A percentile compares a stretch with the other conserved stretches of the same genome.
Evolutionary conservation across 2,888 invertebrate genomes (phyloP).

Genomic region (Patella ulyssiponensis): DNA sequence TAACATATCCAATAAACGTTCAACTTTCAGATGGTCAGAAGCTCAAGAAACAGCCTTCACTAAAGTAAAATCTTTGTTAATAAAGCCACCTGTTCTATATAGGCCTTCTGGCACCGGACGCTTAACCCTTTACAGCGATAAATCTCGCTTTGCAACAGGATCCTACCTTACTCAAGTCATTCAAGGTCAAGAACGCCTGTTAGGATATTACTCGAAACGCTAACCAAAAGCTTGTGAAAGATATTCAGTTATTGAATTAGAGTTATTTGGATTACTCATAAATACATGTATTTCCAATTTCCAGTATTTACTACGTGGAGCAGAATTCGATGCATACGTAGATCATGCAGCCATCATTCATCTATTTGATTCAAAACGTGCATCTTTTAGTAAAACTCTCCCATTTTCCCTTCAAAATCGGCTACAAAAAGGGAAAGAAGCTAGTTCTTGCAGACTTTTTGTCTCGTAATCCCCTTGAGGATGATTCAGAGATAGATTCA

Average conservation of each 20-base stretch:
- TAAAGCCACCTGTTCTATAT: not conserved
- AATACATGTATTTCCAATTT: conserved; percentile 9
- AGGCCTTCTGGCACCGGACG: not conserved
- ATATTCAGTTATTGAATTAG: not conserved
- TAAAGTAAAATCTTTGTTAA: not conserved
- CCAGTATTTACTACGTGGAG: not conserved
- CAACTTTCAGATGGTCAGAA: not conserved
- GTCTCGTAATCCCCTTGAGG: not conserved
- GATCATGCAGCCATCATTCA: not conserved
- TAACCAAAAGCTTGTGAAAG: conserved; percentile 8
- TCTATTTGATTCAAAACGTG: not conserved
- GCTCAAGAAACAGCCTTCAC: not conserved
- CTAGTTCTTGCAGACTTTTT: not conserved
- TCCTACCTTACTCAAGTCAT: not conserved
- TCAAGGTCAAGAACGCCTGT: not conserved
- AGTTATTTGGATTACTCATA: not conserved
- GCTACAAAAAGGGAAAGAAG: not conserved
- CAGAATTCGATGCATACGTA: not conserved
- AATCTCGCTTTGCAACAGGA: not conserved
- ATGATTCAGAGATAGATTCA: conserved; percentile 1
- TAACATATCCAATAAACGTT: not conserved
- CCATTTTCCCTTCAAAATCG: not conserved
- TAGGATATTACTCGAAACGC: conserved; percentile 1
- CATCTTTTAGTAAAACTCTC: not conserved
- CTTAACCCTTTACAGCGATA: not conserved